Conservation (phyloP, 2,797 vertebrate species). For the Galago senegalensis region DNA sequence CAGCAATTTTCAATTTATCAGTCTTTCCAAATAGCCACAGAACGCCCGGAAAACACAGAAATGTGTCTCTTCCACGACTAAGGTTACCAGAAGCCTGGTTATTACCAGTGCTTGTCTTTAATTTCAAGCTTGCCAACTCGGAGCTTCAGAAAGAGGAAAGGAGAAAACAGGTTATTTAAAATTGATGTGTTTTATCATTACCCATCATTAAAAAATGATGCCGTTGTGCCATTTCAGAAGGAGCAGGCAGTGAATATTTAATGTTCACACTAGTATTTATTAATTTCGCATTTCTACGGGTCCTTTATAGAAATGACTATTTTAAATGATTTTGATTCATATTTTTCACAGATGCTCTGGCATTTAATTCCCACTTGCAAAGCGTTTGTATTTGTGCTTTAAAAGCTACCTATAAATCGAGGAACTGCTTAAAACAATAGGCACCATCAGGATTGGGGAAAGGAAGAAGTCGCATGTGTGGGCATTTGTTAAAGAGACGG, state of each 20-base stretch:
- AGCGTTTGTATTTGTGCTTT: constrained; percentile 76
- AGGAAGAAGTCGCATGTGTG: neutral
- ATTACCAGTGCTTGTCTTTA: constrained; percentile 77
- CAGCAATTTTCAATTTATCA: constrained; percentile 82
- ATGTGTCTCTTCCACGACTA: constrained; percentile 60
- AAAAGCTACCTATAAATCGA: constrained; percentile 61
- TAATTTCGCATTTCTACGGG: constrained; percentile 54
- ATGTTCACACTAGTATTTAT: constrained; percentile 65
- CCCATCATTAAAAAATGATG: constrained; percentile 84
- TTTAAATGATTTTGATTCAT: constrained; percentile 63
- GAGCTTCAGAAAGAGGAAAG: constrained; percentile 70
- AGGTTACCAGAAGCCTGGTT: constrained; percentile 68
- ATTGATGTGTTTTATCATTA: constrained; percentile 82
- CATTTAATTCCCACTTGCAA: constrained; percentile 57
- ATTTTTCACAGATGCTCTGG: constrained; percentile 60
- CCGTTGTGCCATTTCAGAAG: constrained; percentile 74
- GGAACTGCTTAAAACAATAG: constrained; percentile 81
- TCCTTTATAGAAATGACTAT: constrained; percentile 51
- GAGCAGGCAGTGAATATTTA: constrained; percentile 69
- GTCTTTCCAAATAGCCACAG: constrained; percentile 65
- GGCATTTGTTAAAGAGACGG: constrained; percentile 42
- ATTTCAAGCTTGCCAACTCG: constrained; percentile 82
- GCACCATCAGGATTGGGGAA: neutral
- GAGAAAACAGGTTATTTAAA: constrained; percentile 80
- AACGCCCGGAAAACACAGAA: constrained; percentile 75